phyloP scores from a whole-genome alignment of 2,797 vertebrate species.

The Crocodylus rhombifer region DNA sequence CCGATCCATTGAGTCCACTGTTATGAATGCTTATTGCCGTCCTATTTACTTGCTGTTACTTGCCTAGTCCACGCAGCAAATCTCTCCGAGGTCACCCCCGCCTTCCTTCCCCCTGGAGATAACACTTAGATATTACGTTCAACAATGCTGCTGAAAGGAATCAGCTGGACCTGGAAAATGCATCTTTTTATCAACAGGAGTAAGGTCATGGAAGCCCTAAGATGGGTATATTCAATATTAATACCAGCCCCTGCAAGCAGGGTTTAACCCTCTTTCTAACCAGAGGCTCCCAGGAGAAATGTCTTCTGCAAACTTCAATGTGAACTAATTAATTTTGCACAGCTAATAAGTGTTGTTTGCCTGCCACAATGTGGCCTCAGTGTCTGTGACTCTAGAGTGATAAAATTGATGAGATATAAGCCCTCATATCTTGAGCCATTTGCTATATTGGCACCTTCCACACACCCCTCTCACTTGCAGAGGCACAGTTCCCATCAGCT shows the following conservation, averaged over 20 bases:
- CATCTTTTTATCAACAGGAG: constrained; percentile 14
- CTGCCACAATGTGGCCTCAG: constrained; percentile 13
- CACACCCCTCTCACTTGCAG: neutral
- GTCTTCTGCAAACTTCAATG: constrained; percentile 69
- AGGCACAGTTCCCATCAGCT: neutral
- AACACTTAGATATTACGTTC: constrained; percentile 28
- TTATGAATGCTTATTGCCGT: neutral
- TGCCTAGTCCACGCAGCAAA: neutral
- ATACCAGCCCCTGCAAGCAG: constrained; percentile 3
- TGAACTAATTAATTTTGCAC: constrained; percentile 78
- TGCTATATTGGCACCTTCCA: neutral
- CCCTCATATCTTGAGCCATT: neutral
- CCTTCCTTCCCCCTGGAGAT: constrained; percentile 6
- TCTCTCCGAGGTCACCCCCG: neutral
- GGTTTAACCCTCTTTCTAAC: constrained; percentile 54
- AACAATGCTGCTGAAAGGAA: neutral
- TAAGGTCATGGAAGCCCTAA: constrained; percentile 27
- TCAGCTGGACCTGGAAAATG: constrained; percentile 24
- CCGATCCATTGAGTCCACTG: neutral
- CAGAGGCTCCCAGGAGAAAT: constrained; percentile 60
- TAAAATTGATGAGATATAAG: neutral
- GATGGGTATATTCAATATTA: constrained; percentile 36
- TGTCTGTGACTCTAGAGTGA: neutral
- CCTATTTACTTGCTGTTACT: neutral
- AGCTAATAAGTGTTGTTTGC: constrained; percentile 74